A percentile compares a stretch with the other conserved stretches of the same genome.
Evolutionary conservation across 2,888 invertebrate species (phyloP).

Genomic region (Zygothrica quintamaculata): DNA sequence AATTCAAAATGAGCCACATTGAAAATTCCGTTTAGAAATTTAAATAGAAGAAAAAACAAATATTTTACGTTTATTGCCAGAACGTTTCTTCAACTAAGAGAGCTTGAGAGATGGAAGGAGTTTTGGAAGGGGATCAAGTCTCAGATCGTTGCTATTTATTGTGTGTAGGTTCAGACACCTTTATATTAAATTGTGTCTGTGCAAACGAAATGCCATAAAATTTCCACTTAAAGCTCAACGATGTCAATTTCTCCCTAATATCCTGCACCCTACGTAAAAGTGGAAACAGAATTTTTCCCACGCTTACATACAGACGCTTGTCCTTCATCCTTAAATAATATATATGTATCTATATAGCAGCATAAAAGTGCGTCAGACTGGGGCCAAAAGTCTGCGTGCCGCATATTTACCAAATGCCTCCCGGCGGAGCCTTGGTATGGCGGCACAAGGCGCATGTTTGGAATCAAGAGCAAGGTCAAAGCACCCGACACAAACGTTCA

Average conservation of each 20-base stretch:
- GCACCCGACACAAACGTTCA: conserved; percentile 66
- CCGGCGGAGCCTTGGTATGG: conserved; percentile 55
- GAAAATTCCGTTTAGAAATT: conserved; percentile 22
- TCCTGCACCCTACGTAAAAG: conserved; percentile 2
- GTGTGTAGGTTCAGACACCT: conserved; percentile 70
- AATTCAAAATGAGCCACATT: conserved; percentile 22
- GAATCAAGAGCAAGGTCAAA: conserved; percentile 77
- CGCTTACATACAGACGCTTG: conserved; percentile 59
- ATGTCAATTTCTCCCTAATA: conserved; percentile 23
- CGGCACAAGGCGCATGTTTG: conserved; percentile 47
- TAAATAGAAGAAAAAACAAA: conserved; percentile 33
- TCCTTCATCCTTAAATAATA: conserved; percentile 72
- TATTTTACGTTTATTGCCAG: conserved; percentile 34
- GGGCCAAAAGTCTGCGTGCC: conserved; percentile 65
- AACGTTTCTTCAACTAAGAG: background rate
- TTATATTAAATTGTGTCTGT: conserved; percentile 74
- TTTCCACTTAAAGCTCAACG: conserved; percentile 62
- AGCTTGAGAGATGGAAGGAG: too few relatives aligned
- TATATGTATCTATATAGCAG: conserved; percentile 40
- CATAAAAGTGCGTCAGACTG: conserved; percentile 58
- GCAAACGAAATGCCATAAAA: conserved; percentile 70
- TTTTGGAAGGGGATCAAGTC: background rate
- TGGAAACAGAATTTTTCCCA: conserved; percentile 64
- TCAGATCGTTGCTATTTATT: conserved; percentile 60
- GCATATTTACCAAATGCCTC: conserved; percentile 77